phyloP scores from a whole-genome alignment of 2,797 vertebrate species.

The Schizopygopsis pylzovi region DNA sequence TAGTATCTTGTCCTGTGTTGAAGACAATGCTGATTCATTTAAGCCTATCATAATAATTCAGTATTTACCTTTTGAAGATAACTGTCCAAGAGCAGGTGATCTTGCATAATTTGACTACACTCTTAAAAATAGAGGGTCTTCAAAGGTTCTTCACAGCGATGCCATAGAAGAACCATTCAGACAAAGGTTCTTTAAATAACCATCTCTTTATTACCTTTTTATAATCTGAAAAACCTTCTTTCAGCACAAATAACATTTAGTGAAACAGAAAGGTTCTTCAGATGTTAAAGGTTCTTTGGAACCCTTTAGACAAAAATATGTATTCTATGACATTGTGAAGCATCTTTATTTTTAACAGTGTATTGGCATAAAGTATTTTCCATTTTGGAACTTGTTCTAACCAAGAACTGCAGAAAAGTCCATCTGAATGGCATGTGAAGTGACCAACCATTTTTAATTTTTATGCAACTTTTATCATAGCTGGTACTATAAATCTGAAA shows the following conservation, averaged over 20 bases:
- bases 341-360: no score
- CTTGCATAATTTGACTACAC: neutral
- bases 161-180: no score
- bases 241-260: no score
- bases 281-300: no score
- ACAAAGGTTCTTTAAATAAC: no score
- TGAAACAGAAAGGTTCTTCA: no score
- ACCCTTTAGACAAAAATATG: no score
- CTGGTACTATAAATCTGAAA: neutral
- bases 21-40: conserved; percentile 34
- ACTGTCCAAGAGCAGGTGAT: neutral
- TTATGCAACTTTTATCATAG: neutral
- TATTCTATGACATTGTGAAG: no score
- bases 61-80: neutral
- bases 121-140: no score
- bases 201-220: no score
- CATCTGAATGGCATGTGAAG: neutral
- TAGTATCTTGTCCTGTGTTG: neutral
- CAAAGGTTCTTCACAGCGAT: no score
- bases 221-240: no score
- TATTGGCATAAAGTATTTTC: neutral
- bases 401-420: neutral
- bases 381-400: neutral
- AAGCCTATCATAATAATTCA: neutral
- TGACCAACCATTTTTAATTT: neutral